Conservation (phyloP, 2,888 invertebrate species). For the Watsonalla binaria region DNA sequence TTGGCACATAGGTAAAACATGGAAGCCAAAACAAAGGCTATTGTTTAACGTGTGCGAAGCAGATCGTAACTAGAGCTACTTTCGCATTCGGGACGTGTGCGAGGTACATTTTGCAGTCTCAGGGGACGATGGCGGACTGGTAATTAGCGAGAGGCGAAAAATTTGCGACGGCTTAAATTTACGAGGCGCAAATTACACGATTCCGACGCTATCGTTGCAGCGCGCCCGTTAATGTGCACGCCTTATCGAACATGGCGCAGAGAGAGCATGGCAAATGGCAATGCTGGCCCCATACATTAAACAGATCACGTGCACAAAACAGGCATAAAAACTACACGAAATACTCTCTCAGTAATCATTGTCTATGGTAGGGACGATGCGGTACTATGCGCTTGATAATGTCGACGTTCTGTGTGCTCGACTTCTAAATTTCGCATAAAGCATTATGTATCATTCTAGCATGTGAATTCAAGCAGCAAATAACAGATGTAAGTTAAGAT, state of each 20-base stretch:
- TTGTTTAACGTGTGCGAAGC: slow-evolving; percentile 61
- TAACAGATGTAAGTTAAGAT: no score
- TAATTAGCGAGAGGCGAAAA: slow-evolving; percentile 77
- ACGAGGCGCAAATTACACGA: slow-evolving; percentile 78
- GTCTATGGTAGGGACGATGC: not conserved
- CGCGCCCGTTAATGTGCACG: slow-evolving; percentile 70
- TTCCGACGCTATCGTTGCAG: slow-evolving; percentile 72
- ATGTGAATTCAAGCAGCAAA: no score
- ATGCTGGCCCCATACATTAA: slow-evolving; percentile 33
- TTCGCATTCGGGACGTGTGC: slow-evolving; percentile 72
- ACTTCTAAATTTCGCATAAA: no score
- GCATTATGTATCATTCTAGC: no score
- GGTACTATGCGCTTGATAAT: no score
- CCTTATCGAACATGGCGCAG: slow-evolving; percentile 65
- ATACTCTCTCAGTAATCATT: not conserved
- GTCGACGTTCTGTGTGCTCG: no score
- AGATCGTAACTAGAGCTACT: slow-evolving; percentile 59
- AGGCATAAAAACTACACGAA: slow-evolving; percentile 16
- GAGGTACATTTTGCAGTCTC: slow-evolving; percentile 73
- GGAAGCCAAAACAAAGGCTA: slow-evolving; percentile 69
- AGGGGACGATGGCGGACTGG: slow-evolving; percentile 69
- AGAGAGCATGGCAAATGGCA: slow-evolving; percentile 22
- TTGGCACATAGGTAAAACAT: slow-evolving; percentile 54
- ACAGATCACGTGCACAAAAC: slow-evolving; percentile 51
- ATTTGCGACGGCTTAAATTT: slow-evolving; percentile 77